phyloP scores from a whole-genome alignment of 2,113 vertebrate species.

The Nothobranchius furzeri region DNA sequence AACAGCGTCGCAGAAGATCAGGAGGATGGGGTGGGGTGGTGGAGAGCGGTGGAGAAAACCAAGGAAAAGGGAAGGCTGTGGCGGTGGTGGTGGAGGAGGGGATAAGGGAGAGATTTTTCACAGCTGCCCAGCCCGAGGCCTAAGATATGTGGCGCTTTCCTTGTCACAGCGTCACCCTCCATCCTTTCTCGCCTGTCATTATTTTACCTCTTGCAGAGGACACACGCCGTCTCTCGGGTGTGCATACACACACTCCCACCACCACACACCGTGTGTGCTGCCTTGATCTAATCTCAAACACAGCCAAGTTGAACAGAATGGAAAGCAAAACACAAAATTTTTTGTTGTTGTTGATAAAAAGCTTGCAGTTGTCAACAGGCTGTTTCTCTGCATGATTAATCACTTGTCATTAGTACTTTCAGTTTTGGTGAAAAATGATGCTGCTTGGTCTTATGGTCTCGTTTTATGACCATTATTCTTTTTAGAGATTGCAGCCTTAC shows the following conservation, averaged over 20 bases:
- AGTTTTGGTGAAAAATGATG: neutral
- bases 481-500: neutral
- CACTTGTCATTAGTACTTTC: neutral
- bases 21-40: neutral
- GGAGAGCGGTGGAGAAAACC: slow-evolving; percentile 1
- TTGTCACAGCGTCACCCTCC: slow-evolving; percentile 51
- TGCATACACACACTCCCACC: slow-evolving; percentile 30
- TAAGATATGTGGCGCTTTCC: slow-evolving; percentile 55
- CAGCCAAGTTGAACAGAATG: slow-evolving; percentile 28
- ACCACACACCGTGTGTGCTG: slow-evolving; percentile 29
- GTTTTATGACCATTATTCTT: neutral
- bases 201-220: slow-evolving; percentile 62
- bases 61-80: neutral
- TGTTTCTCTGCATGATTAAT: slow-evolving; percentile 5
- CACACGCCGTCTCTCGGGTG: slow-evolving; percentile 33
- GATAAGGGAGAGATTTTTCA: slow-evolving; percentile 48
- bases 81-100: neutral
- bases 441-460: neutral
- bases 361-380: slow-evolving; percentile 11
- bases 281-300: slow-evolving; percentile 48
- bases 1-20: slow-evolving; percentile 41
- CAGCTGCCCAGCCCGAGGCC: slow-evolving; percentile 69
- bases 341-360: neutral
- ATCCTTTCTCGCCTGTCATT: slow-evolving; percentile 62
- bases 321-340: slow-evolving; percentile 10